phyloP scores from a whole-genome alignment of 1,140 invertebrate species.

The Achatina immaculata region DNA sequence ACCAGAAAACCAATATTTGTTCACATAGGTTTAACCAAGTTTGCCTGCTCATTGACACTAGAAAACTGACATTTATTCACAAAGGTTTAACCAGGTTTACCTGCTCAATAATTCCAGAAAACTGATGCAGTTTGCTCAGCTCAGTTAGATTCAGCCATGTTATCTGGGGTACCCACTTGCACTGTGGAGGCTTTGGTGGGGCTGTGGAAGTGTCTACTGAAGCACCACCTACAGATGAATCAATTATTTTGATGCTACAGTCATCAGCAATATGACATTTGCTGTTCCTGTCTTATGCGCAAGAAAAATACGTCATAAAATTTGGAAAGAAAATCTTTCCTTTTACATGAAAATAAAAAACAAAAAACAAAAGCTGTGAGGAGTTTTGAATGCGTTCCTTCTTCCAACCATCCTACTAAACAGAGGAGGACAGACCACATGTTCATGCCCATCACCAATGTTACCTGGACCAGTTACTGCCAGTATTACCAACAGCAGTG shows the following conservation, averaged over 20 bases:
- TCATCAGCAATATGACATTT: neutral
- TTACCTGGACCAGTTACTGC: no score
- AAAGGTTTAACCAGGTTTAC: no score
- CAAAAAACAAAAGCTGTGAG: neutral
- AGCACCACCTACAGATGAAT: conserved; percentile 79
- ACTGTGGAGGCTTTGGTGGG: conserved; percentile 83
- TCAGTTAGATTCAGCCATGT: conserved; percentile 97
- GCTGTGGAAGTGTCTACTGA: conserved; percentile 94
- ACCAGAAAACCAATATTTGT: no score
- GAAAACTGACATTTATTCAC: no score
- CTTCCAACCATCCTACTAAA: no score
- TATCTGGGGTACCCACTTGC: conserved; percentile 94
- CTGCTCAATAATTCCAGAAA: conserved; percentile 85
- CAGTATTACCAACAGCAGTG: no score
- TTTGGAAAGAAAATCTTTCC: neutral
- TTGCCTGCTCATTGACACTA: no score
- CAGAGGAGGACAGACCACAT: no score
- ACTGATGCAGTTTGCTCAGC: conserved; percentile 88
- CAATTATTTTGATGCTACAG: neutral
- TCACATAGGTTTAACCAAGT: no score
- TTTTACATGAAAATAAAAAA: neutral
- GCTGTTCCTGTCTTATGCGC: neutral
- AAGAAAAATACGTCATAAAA: neutral
- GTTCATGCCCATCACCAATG: no score
- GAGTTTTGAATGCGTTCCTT: no score